Conservation (phyloP, 2,797 vertebrate species). For the Paratrypauchen microcephalus region DNA sequence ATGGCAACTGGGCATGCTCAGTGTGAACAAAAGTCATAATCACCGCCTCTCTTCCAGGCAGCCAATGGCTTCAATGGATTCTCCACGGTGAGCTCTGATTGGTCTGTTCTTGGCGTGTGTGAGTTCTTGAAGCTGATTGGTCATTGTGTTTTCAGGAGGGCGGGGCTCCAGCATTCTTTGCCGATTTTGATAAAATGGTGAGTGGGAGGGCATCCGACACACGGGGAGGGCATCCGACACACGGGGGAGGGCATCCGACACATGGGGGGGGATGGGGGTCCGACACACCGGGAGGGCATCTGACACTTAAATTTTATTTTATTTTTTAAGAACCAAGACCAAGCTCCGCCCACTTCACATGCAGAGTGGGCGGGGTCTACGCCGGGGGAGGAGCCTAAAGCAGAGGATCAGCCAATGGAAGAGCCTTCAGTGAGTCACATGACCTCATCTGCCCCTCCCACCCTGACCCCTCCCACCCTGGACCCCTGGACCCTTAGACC, state of each 20-base stretch:
- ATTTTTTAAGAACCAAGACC: not conserved
- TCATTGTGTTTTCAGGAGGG: constrained; percentile 48
- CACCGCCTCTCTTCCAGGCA: constrained; percentile 33
- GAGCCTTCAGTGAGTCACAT: constrained; percentile 8
- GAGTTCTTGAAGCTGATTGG: constrained; percentile 3
- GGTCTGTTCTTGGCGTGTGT: not conserved
- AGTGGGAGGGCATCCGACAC: constrained; percentile 44
- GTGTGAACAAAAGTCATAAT: not conserved
- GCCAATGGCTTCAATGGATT: constrained; percentile 87
- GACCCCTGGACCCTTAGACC: not conserved
- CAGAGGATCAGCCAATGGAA: constrained; percentile 1
- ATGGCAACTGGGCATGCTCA: no score
- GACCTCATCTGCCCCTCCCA: not conserved
- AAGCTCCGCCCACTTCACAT: not conserved
- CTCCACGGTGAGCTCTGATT: constrained; percentile 78
- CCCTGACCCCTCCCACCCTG: not conserved
- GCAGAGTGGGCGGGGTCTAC: not conserved
- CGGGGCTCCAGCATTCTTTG: constrained; percentile 59
- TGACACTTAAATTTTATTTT: not conserved
- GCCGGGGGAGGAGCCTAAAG: not conserved
- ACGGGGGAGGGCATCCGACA: constrained; percentile 2
- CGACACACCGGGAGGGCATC: not conserved
- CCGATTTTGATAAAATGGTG: constrained; percentile 78
- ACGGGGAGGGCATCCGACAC: not conserved
- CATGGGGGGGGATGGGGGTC: no score